Evolutionary conservation across 2,797 vertebrate species (phyloP).

Genomic region (Micropoecilia bifurca): DNA sequence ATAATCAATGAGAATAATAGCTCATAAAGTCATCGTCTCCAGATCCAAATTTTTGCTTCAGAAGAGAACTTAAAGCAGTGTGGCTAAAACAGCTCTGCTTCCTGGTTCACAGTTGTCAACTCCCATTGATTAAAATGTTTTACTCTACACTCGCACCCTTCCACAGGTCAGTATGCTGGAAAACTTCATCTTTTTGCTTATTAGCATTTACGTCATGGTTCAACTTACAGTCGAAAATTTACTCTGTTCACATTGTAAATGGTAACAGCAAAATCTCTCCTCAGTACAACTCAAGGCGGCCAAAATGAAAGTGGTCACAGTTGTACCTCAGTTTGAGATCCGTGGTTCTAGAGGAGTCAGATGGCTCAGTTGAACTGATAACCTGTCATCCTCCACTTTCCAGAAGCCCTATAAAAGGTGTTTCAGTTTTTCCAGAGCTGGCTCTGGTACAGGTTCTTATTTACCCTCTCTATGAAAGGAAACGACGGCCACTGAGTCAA

Average conservation of each 20-base stretch:
- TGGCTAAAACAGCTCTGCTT: neutral
- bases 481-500: constrained; percentile 21
- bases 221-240: neutral
- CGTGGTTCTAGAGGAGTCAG: constrained; percentile 1
- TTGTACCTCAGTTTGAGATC: neutral
- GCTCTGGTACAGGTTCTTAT: constrained; percentile 33
- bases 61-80: neutral
- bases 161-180: neutral
- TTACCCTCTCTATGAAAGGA: constrained; percentile 15
- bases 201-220: neutral
- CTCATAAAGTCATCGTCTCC: neutral
- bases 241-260: neutral
- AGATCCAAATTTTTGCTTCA: neutral
- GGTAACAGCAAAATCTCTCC: neutral
- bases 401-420: neutral
- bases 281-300: neutral
- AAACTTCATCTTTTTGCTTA: neutral
- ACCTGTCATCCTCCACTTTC: neutral
- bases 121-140: neutral
- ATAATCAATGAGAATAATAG: neutral
- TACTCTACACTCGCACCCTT: neutral
- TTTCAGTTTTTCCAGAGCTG: constrained; percentile 24
- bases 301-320: neutral
- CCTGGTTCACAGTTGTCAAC: neutral
- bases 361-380: constrained; percentile 5